phyloP scores from a whole-genome alignment of 2,888 invertebrate genomes.

The Strigamia crassipes region DNA sequence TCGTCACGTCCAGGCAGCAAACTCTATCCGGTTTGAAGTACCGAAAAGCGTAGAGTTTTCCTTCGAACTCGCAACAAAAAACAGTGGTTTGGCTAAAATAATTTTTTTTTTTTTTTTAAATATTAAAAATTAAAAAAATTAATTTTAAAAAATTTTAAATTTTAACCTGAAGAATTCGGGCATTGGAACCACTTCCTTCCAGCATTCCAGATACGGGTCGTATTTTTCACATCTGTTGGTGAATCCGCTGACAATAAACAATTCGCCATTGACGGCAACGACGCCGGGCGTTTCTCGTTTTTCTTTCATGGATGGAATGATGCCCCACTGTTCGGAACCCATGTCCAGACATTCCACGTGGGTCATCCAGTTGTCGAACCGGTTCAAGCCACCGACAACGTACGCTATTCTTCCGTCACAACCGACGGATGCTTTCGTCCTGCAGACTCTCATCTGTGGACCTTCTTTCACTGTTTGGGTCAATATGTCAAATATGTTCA shows the following conservation, averaged over 20 bases:
- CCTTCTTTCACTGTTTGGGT: slow-evolving; percentile 15
- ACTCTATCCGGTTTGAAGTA: slow-evolving; percentile 34
- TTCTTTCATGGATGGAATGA: slow-evolving; percentile 19
- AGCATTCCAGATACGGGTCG: neutral
- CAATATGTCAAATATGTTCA: neutral
- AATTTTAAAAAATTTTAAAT: too few relatives aligned
- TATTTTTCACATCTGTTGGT: slow-evolving; percentile 20
- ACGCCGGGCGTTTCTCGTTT: neutral
- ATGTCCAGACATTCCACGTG: slow-evolving; percentile 43
- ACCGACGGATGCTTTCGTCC: neutral
- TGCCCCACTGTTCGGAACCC: neutral
- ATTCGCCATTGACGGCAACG: neutral
- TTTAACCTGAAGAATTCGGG: slow-evolving; percentile 1
- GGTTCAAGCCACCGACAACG: slow-evolving; percentile 14
- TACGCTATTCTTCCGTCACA: neutral
- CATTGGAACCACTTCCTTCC: slow-evolving; percentile 2
- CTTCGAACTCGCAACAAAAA: neutral
- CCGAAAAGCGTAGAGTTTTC: slow-evolving; percentile 6
- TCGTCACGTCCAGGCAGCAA: neutral
- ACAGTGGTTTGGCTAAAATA: slow-evolving; percentile 12
- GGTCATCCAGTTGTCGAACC: slow-evolving; percentile 22
- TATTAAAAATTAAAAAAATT: too few relatives aligned
- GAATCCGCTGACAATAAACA: slow-evolving; percentile 25
- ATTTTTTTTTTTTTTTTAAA: too few relatives aligned
- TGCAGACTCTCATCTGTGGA: neutral